These are phyloP conservation scores for Platysteira castanea DNA, from an alignment of 2,113 vertebrate genomes.

Conservation along the genomic window DNA sequence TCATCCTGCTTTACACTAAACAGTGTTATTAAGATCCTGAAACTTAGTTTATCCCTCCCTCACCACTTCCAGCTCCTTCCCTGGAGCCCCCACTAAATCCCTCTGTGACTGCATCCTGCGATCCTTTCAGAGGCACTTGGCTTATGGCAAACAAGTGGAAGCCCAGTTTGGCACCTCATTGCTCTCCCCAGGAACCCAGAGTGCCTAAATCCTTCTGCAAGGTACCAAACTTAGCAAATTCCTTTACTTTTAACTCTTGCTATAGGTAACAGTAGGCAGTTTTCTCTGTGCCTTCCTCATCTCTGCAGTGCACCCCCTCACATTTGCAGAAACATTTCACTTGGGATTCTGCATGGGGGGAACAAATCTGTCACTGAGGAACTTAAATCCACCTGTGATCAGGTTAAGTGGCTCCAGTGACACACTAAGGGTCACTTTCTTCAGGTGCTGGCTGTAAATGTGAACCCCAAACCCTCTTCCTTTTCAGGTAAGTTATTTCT, in stretches of 20 bases:
- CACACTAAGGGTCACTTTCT: neutral
- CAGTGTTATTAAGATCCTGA: neutral
- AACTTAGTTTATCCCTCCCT: neutral
- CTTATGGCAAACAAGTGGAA: neutral
- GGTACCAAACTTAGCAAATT: too few relatives aligned
- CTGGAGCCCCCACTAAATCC: neutral
- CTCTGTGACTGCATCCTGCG: neutral
- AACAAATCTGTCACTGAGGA: neutral
- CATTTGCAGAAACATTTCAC: fast-evolving
- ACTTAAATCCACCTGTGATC: neutral
- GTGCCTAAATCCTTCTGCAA: neutral
- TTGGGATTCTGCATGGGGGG: neutral
- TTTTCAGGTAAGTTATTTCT: neutral
- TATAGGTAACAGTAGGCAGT: neutral
- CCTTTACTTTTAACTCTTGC: neutral
- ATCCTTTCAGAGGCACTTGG: neutral
- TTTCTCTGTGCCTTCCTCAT: neutral
- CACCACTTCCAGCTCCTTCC: neutral
- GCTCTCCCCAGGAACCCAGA: neutral
- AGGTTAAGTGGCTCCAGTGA: neutral
- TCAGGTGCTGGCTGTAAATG: neutral
- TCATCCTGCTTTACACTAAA: neutral
- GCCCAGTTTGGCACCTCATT: neutral
- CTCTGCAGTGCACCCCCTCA: neutral
- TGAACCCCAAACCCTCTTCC: neutral